Base-by-base conservation (phyloP, 2,888 invertebrate species). In the Chymomyza procnemis region DNA sequence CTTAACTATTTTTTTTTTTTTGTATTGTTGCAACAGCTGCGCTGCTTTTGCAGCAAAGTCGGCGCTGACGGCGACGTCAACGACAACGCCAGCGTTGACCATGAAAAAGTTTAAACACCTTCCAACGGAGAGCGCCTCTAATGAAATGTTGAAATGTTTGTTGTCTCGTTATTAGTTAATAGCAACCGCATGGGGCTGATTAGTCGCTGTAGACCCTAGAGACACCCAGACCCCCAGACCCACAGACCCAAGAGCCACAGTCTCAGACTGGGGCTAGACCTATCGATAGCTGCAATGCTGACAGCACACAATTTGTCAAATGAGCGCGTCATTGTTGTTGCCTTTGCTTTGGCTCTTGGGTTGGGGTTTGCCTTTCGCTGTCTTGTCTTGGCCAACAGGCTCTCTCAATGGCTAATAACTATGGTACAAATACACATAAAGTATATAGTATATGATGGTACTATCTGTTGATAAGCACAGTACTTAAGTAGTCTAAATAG, bases 41-140 rank as follows among this genome's bases (percentile, higher is more conserved):
- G 61, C 47, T 66, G 62, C 70, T 67, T 68, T 64, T 68, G 68
- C 68, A n/a, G 46, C 48, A n/a, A n/a, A n/a, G n/a, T n/a, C n/a
- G n/a, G n/a, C n/a, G n/a, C n/a, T n/a, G n/a, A n/a, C n/a, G 58
- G 19, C 47, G 22, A 46, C 19, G 65, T 30, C 52, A 22, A 19
- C 52, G 46, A 55, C 59, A 56, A 26, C 22, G 66, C 63, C 74
- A 64, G 67, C 59, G 72, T 75, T 85, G 83, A 72, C 83, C 87
- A 87, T 84, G 83, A 84, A 84, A 80, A 80, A 70, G 82, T 78
- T 83, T 71, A 81, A 78, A 66, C 73, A 87, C 87, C 77, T 80
- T 48, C 74, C 54, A 60, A 68, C 47, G 5, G 41, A 6, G 26
- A 56, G 22, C 56, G 30, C 34, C 46, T 71, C 72, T 69, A 69